Percentiles rank a stretch among this genome's conserved stretches.
Conservation (phyloP, 2,888 invertebrate species). For the Baronia brevicornis region DNA sequence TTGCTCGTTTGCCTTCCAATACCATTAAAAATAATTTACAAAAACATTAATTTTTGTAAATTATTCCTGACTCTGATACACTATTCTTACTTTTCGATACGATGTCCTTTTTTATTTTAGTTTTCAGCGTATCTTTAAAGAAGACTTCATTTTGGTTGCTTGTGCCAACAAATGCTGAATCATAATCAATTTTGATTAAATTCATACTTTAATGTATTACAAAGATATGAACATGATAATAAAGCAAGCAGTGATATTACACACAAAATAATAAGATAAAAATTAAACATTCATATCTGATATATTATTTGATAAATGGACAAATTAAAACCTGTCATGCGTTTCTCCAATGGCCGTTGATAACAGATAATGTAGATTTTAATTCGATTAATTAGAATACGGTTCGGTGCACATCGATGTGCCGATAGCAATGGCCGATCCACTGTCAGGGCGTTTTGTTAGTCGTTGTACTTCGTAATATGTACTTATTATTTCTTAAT, state of each 20-base stretch:
- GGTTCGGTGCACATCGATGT: conserved; percentile 26
- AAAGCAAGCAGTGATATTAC: conserved; percentile 7
- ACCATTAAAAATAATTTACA: too few species aligned
- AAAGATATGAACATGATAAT: conserved; percentile 1
- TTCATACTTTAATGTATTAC: conserved; percentile 1
- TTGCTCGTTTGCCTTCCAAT: too few species aligned
- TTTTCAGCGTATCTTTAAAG: too few species aligned
- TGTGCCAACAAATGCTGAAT: too few species aligned
- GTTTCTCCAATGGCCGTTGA: conserved; percentile 26
- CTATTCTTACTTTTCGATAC: too few species aligned
- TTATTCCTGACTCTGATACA: too few species aligned
- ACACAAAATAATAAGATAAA: conserved; percentile 10
- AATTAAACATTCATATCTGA: conserved; percentile 5
- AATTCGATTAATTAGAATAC: conserved; percentile 34
- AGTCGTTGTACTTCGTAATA: not conserved
- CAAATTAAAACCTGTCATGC: conserved; percentile 37
- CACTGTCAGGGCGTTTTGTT: conserved; percentile 1
- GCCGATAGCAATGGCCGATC: conserved; percentile 10
- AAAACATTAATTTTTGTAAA: too few species aligned
- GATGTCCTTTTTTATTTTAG: too few species aligned
- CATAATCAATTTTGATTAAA: conserved; percentile 1
- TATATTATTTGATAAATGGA: conserved; percentile 36
- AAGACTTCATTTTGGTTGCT: too few species aligned
- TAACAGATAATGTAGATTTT: conserved; percentile 32
- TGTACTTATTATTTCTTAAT: too few species aligned